A percentile compares a stretch with the other conserved stretches of the same genome.
Conservation (phyloP, 2,113 vertebrate species). For the Alligator mississippiensis region DNA sequence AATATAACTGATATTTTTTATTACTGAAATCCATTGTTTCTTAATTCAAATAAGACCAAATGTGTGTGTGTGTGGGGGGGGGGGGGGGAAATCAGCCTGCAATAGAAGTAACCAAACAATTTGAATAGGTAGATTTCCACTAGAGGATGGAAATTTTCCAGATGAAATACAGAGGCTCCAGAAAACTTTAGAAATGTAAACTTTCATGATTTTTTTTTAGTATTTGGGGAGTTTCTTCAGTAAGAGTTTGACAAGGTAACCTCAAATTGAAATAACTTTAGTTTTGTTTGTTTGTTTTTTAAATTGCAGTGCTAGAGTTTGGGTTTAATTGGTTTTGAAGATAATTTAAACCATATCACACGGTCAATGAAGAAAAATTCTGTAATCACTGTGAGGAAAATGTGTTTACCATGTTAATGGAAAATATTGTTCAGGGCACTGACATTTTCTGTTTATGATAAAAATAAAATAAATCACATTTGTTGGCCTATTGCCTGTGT, state of each 20-base stretch:
- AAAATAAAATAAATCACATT: neutral
- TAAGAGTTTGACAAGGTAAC: neutral
- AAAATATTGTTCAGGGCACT: constrained; percentile 55
- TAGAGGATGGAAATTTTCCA: neutral
- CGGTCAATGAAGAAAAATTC: neutral
- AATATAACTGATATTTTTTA: neutral
- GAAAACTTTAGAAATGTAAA: neutral
- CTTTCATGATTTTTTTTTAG: neutral
- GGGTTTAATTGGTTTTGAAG: neutral
- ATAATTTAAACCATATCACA: neutral
- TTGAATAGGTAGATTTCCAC: neutral
- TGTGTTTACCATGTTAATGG: neutral
- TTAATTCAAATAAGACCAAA: neutral
- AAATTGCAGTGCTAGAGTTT: neutral
- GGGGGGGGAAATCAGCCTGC: neutral
- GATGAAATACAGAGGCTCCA: neutral
- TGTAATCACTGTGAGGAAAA: neutral
- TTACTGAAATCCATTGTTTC: neutral
- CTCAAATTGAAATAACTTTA: constrained; percentile 16
- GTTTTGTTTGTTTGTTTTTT: neutral
- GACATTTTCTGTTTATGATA: constrained; percentile 43
- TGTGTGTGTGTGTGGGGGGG: too few species aligned
- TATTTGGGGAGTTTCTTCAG: rapidly evolving
- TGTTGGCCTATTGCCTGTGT: neutral
- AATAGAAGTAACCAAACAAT: neutral